Base-by-base conservation (phyloP, 2,113 vertebrate species). In the Cygnus buccinator region DNA sequence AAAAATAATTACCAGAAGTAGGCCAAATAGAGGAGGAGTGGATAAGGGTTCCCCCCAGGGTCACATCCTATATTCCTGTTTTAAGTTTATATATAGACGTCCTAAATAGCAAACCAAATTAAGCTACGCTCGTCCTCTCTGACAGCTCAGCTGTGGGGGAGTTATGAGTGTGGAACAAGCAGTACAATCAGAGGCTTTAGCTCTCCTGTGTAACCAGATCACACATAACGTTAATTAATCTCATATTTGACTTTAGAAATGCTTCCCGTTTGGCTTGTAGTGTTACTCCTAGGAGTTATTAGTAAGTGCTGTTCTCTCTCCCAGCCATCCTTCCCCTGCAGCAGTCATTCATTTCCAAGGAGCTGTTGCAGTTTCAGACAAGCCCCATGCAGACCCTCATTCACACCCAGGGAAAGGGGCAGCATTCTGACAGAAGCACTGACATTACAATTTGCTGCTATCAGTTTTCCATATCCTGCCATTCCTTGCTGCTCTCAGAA, bases 11-110 rank as follows among this genome's bases (percentile, higher is more conserved):
- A 79, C 35, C 74, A 90, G 46, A 94, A 97, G 68, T 68, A 93
- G 92, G 73, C 65, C 94, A 92, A 6, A 39, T 6, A 39, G 90
- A 94, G 83, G 81, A 29, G 93, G 76, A 84, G 81, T 17, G 65
- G 83, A 78, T 54, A 57, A 39, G 91, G 48, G 57, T 57, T 10
- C 59, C 81, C 80, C 90, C 59, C 19, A 21, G 95, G 87, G 90
- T 92, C 73, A 62, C 85, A 81, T 68, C 83, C 83, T 41, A 21
- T 18, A 52, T 88, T 74, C 65, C 80, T 77, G 62, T 10, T 63
- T 31, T 35, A 59, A 61, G 21, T 76, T 85, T 95, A 94, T 91
- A 67, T 76, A 61, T 73, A 92, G 89, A 11, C 1, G 48, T 22
- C 81, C 95, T 84, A 20, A 84, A 90, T 79, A 82, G 48, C 61